phyloP scores from a whole-genome alignment of 2,113 vertebrate species.

The Delphinapterus leucas region DNA sequence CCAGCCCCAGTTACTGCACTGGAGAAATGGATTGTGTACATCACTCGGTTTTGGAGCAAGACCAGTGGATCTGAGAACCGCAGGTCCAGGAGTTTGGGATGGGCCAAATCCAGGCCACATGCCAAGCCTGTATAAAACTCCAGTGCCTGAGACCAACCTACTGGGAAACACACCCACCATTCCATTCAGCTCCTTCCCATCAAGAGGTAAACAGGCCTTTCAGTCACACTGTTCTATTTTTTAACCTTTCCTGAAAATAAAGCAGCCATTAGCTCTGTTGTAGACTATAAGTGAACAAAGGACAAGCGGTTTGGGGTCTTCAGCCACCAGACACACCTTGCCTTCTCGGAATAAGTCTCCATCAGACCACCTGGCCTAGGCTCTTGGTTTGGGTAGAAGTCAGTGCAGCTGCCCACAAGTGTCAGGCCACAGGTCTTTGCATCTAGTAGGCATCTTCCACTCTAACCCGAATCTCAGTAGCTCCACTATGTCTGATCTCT shows the following conservation, averaged over 20 bases:
- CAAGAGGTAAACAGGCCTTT: slow-evolving; percentile 65
- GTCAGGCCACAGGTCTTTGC: background rate
- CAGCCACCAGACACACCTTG: background rate
- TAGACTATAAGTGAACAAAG: background rate
- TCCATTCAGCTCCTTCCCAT: slow-evolving; percentile 18
- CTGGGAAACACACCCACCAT: background rate
- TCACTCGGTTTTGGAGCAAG: background rate
- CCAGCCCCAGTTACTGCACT: accelerated
- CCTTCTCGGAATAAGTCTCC: background rate
- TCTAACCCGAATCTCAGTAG: background rate
- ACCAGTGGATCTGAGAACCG: background rate
- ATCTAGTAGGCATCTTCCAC: background rate
- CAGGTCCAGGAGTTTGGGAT: background rate
- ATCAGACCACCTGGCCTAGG: background rate
- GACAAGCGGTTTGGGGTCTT: background rate
- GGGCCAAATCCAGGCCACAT: background rate
- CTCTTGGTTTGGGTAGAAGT: background rate
- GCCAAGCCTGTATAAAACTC: slow-evolving; percentile 58
- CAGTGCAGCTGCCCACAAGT: background rate
- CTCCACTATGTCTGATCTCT: background rate
- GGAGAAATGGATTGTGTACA: background rate
- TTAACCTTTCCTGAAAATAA: slow-evolving; percentile 27
- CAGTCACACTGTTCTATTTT: background rate
- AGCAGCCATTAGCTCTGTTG: background rate
- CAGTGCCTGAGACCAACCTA: slow-evolving; percentile 78